Evolutionary conservation across 2,113 vertebrate genomes (phyloP).

Genomic region (Dasypus novemcinctus): DNA sequence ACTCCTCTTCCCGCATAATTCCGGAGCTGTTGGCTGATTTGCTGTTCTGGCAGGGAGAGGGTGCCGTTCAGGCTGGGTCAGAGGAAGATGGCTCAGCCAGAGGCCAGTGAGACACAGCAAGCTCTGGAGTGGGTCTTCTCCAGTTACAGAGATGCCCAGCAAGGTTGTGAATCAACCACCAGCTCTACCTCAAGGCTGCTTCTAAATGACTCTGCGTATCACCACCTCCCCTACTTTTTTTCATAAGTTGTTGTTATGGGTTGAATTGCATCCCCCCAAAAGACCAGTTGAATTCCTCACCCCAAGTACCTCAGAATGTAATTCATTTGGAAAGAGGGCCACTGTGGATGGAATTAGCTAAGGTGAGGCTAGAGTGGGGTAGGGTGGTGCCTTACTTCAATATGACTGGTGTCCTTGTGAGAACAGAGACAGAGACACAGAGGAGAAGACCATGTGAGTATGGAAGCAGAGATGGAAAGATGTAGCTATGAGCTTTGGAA

Average conservation of each 20-base stretch:
- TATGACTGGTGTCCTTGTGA: too few relatives aligned
- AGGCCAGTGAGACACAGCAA: not conserved
- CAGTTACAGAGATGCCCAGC: not conserved
- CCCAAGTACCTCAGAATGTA: too few relatives aligned
- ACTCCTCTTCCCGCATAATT: slow-evolving; percentile 11
- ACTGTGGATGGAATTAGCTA: too few relatives aligned
- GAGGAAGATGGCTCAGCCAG: not conserved
- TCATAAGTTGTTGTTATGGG: not conserved
- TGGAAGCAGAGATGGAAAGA: too few relatives aligned
- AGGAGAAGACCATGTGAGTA: too few relatives aligned
- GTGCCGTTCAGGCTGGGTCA: not conserved
- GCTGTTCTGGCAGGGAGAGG: not conserved
- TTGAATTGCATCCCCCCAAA: too few relatives aligned
- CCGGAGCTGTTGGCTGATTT: not conserved
- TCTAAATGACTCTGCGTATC: not conserved
- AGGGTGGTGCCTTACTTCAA: too few relatives aligned
- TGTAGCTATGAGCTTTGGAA: too few relatives aligned
- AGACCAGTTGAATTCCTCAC: too few relatives aligned
- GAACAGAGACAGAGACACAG: too few relatives aligned
- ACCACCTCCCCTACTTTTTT: not conserved
- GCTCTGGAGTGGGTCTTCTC: not conserved
- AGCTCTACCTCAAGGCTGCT: not conserved
- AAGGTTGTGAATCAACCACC: not conserved
- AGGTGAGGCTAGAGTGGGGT: too few relatives aligned
- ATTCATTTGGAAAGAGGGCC: too few relatives aligned